phyloP scores from a whole-genome alignment of 2,888 invertebrate genomes.

The Agrotis segetum region DNA sequence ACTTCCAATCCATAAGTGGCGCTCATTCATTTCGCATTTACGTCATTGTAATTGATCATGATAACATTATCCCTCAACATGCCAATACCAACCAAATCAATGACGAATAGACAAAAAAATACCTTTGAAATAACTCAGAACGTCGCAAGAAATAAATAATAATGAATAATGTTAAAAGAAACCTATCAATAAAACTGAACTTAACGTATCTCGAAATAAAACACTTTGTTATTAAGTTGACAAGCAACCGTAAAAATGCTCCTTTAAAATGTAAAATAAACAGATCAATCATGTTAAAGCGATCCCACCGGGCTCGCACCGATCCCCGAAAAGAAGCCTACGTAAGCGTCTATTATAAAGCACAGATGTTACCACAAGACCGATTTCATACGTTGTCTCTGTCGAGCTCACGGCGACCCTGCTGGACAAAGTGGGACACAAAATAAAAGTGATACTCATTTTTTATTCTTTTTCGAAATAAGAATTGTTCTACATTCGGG shows the following conservation, averaged over 20 bases:
- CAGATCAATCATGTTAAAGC: slow-evolving; percentile 91
- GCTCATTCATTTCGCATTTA: slow-evolving; percentile 32
- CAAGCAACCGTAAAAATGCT: slow-evolving; percentile 91
- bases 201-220: slow-evolving; percentile 89
- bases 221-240: slow-evolving; percentile 91
- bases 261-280: slow-evolving; percentile 91
- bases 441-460: slow-evolving; percentile 87
- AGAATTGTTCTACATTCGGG: slow-evolving; percentile 90
- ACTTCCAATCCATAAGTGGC: slow-evolving; percentile 45
- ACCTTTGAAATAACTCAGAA: slow-evolving; percentile 74
- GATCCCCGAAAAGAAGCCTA: slow-evolving; percentile 90
- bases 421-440: slow-evolving; percentile 77
- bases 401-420: slow-evolving; percentile 70
- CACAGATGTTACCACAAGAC: slow-evolving; percentile 90
- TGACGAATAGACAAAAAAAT: slow-evolving; percentile 61
- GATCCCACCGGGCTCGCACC: slow-evolving; percentile 89
- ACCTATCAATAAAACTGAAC: slow-evolving; percentile 90
- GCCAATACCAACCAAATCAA: slow-evolving; percentile 65
- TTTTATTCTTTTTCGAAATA: slow-evolving; percentile 88
- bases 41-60: slow-evolving; percentile 52
- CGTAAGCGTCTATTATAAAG: slow-evolving; percentile 90
- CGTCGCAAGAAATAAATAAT: slow-evolving; percentile 76
- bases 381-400: slow-evolving; percentile 81
- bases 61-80: slow-evolving; percentile 57
- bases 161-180: slow-evolving; percentile 87